phyloP scores from a whole-genome alignment of 2,888 invertebrate genomes.

The Drosophila eohydei region DNA sequence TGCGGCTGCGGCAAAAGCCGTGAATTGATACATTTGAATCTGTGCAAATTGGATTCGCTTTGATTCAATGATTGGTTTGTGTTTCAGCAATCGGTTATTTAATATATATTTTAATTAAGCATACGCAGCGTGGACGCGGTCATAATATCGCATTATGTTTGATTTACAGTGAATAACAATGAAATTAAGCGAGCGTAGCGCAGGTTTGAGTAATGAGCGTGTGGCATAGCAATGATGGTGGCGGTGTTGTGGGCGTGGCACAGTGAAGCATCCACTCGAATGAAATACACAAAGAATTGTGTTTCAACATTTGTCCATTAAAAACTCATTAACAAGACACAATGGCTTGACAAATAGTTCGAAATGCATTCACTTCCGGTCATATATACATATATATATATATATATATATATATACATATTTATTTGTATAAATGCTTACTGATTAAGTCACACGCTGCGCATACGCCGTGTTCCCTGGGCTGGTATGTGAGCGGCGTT shows the following conservation, averaged over 20 bases:
- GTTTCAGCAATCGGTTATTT: conserved; percentile 35
- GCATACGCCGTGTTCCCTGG: conserved; percentile 40
- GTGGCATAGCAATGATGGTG: neutral
- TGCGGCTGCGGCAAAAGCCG: conserved; percentile 11
- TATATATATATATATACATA: neutral
- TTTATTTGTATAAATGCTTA: neutral
- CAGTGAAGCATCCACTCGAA: conserved; percentile 49
- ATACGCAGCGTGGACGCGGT: conserved; percentile 58
- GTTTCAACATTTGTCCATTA: conserved; percentile 73
- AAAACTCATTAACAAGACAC: conserved; percentile 74
- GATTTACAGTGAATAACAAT: conserved; percentile 67
- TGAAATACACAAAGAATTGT: conserved; percentile 58
- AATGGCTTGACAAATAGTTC: conserved; percentile 76
- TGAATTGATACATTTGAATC: conserved; percentile 13
- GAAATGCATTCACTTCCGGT: conserved; percentile 66
- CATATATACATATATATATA: neutral
- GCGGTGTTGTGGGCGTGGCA: neutral
- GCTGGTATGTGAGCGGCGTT: conserved; percentile 27
- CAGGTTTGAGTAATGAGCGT: neutral
- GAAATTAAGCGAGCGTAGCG: conserved; percentile 56
- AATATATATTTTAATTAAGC: conserved; percentile 72
- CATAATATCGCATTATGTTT: conserved; percentile 71
- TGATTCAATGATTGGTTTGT: conserved; percentile 49
- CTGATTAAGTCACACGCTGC: conserved; percentile 22
- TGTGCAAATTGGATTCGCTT: conserved; percentile 47